A percentile compares a stretch with the other conserved stretches of the same genome.
Evolutionary conservation across 2,888 invertebrate genomes (phyloP).

Genomic region (Troides helena): DNA sequence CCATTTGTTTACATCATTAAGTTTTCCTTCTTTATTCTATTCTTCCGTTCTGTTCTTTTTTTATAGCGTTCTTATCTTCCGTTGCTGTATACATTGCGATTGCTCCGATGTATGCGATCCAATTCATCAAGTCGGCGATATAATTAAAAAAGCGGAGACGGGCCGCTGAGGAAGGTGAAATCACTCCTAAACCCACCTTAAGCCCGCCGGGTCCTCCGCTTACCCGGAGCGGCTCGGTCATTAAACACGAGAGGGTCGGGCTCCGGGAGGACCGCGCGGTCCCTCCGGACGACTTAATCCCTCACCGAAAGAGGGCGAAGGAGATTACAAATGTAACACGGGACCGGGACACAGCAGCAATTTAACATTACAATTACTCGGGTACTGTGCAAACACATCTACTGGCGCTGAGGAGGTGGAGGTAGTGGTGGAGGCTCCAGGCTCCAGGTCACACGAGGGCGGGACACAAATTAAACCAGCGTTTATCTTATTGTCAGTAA

Average conservation of each 20-base stretch:
- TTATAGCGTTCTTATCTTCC: too few relatives aligned
- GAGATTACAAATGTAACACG: constrained; percentile 18
- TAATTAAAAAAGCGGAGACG: neutral
- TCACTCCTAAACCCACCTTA: constrained; percentile 1
- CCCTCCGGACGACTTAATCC: constrained; percentile 33
- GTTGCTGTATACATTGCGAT: too few relatives aligned
- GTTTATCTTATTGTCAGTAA: too few relatives aligned
- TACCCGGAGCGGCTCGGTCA: constrained; percentile 25
- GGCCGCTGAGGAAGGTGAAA: neutral
- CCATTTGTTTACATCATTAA: too few relatives aligned
- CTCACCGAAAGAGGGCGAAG: constrained; percentile 13
- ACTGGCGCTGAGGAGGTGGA: neutral
- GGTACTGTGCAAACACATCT: neutral
- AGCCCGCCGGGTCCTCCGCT: constrained; percentile 16
- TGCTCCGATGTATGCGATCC: neutral
- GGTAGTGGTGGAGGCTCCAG: neutral
- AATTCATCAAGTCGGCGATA: neutral
- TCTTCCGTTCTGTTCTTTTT: too few relatives aligned
- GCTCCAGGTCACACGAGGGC: too few relatives aligned
- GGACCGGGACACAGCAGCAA: neutral
- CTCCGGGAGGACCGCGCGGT: constrained; percentile 8
- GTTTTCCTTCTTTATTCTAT: too few relatives aligned
- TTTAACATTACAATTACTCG: neutral
- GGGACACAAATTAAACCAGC: too few relatives aligned
- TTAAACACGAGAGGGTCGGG: constrained; percentile 20